Evolutionary conservation across 2,888 invertebrate species (phyloP), one percentile per base, ranked within the genome.

Genomic region (Agrilus cyanescens): DNA sequence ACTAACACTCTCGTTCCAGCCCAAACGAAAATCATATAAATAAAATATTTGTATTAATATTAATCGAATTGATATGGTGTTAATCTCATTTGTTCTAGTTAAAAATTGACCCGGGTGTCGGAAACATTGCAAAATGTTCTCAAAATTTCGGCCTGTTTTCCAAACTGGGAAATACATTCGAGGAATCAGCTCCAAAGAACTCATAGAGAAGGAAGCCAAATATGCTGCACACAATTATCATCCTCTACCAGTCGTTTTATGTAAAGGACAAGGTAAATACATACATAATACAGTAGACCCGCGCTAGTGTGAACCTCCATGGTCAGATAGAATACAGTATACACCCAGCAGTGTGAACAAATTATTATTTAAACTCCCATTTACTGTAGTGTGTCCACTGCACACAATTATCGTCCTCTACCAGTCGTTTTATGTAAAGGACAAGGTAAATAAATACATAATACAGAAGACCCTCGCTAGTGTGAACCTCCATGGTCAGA

Each of bases 211-310:
- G 46, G 97, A 98, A 65, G 75, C 80, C 37, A 85, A 85, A 63
- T 88, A 82, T 66, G 93, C 94, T 0, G 96, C 97, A 25, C 91
- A 91, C 61, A 98, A 97, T 70, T 98, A 98, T 66, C 86, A 88
- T 53, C 93, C 98, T 0, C 59, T 98, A 14, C 94, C 95, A 1
- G 97, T 93, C 1, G 97, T 93, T 1, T 65, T 99, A n/a, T 70
- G 72, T 44, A 80, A 76, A 50, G 98, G 85, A 38, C 74, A 95
- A 75, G 93, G 88, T 86, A 64, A 62, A 25, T 12, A 42, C 37
- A 43, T 15, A 37, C 18, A 34, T 40, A 8, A 15, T 7, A 7
- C n/a, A n/a, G n/a, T n/a, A n/a, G n/a, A n/a, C n/a, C n/a, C n/a
- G n/a, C n/a, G n/a, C n/a, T n/a, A n/a, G n/a, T n/a, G n/a, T n/a